A percentile compares a stretch with the other conserved stretches of the same genome.
These are phyloP conservation scores for Coptodon rendalli DNA, from an alignment of 2,113 vertebrate genomes.

Conservation along the genomic window DNA sequence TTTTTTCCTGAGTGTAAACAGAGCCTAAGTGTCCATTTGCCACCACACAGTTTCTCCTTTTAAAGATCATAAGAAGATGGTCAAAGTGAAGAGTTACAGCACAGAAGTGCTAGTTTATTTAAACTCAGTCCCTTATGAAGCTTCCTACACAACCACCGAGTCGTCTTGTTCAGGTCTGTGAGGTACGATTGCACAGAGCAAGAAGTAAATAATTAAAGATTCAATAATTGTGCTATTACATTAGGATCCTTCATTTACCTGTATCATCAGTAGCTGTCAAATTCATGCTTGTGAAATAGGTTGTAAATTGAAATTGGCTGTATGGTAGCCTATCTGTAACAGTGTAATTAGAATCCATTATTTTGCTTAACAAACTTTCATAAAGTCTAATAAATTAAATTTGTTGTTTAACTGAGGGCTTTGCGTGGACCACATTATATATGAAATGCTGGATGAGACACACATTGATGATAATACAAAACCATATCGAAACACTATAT, in stretches of 20 bases:
- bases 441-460: not conserved
- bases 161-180: not conserved
- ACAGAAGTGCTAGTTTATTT: not conserved
- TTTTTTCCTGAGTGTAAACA: not conserved
- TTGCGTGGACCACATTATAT: not conserved
- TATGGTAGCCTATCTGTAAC: not conserved
- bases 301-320: not conserved
- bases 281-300: not conserved
- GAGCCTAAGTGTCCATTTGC: not conserved
- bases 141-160: not conserved
- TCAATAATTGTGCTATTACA: not conserved
- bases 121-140: not conserved
- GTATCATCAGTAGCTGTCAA: not conserved
- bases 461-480: not conserved
- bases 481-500: not conserved
- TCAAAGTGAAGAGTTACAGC: not conserved
- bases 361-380: not conserved
- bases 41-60: not conserved
- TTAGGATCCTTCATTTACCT: not conserved
- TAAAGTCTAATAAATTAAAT: not conserved
- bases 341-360: not conserved
- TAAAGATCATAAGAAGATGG: not conserved
- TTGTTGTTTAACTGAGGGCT: not conserved
- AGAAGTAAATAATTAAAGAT: not conserved
- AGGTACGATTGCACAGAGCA: not conserved